Conservation (phyloP, 1,140 invertebrate species). For the Cydia pomonella region DNA sequence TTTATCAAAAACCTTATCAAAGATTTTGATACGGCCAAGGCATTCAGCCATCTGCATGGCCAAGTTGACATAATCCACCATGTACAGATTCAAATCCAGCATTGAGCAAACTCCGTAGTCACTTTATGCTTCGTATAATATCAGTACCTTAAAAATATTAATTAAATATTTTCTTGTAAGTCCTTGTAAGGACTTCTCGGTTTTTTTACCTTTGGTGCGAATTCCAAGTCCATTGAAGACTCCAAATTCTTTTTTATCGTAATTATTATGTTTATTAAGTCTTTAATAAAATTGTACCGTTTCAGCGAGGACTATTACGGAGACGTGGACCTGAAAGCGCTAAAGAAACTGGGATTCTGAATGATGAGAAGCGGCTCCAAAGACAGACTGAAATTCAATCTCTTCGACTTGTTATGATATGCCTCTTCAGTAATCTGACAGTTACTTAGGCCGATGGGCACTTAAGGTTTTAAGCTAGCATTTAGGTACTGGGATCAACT, state of each 20-base stretch:
- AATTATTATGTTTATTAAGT: background rate
- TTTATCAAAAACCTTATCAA: too few species aligned
- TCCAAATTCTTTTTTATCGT: background rate
- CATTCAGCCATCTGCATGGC: too few species aligned
- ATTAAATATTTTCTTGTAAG: too few species aligned
- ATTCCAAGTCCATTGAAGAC: background rate
- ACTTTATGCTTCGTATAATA: too few species aligned
- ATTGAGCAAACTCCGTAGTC: too few species aligned
- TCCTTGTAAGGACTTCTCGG: too few species aligned
- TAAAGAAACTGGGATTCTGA: conserved; percentile 89
- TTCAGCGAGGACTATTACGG: conserved; percentile 92
- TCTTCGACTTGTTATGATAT: conserved; percentile 61
- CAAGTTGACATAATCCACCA: too few species aligned
- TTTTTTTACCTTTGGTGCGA: too few species aligned
- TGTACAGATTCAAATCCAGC: too few species aligned
- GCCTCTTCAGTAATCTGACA: conserved; percentile 51
- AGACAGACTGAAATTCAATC: conserved; percentile 74
- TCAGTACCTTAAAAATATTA: too few species aligned
- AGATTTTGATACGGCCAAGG: too few species aligned
- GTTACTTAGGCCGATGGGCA: background rate
- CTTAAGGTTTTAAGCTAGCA: background rate
- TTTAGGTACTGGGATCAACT: background rate
- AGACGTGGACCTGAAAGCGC: conserved; percentile 89
- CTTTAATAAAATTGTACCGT: conserved; percentile 32
- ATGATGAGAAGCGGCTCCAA: conserved; percentile 74